phyloP scores from a whole-genome alignment of 2,113 vertebrate genomes.

The Alouatta palliata region DNA sequence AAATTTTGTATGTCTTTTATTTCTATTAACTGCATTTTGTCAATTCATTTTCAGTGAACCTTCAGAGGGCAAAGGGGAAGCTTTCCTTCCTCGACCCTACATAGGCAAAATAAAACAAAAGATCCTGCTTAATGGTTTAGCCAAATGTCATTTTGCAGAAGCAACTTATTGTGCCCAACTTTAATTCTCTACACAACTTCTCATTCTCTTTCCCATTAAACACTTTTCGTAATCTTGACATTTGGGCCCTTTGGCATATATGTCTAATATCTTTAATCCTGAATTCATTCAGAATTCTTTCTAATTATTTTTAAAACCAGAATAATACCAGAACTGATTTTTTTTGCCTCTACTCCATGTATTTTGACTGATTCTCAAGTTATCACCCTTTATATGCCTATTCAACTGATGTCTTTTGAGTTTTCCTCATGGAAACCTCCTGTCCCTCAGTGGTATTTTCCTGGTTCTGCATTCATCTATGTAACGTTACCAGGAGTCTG shows the following conservation, averaged over 20 bases:
- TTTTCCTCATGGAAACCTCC: neutral
- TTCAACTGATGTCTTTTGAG: neutral
- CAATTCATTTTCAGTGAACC: neutral
- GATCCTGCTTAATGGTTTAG: neutral
- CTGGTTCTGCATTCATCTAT: neutral
- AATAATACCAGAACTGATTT: neutral
- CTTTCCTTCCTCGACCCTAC: neutral
- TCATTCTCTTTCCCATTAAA: neutral
- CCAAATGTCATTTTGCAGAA: neutral
- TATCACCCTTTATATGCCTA: neutral
- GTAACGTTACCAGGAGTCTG: neutral
- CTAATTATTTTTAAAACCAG: neutral
- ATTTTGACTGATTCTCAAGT: neutral
- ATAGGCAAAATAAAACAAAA: neutral
- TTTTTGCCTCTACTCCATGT: neutral
- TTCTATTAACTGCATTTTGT: neutral
- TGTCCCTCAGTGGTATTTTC: neutral
- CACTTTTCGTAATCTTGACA: neutral
- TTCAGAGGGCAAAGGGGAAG: neutral
- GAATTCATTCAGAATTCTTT: neutral
- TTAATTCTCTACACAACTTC: neutral
- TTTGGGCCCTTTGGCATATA: neutral
- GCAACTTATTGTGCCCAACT: neutral
- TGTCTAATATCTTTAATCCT: neutral
- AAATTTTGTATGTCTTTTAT: neutral